Conservation (phyloP, 2,113 vertebrate species). For the Cebus imitator region DNA sequence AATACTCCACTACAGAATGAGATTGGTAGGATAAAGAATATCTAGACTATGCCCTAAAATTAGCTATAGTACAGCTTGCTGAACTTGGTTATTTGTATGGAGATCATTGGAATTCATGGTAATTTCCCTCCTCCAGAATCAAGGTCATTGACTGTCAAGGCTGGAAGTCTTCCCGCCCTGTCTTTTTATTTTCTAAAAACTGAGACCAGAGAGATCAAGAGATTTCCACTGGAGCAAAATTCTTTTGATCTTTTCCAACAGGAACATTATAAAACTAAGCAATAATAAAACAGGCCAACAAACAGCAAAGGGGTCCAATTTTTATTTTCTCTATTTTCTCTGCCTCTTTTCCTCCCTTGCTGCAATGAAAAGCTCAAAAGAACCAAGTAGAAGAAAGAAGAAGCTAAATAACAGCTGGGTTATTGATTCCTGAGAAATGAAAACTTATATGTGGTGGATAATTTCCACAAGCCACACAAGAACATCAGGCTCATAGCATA, state of each 20-base stretch:
- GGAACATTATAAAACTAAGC: constrained; percentile 41
- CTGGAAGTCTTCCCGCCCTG: neutral
- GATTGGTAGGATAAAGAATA: neutral
- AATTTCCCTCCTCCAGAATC: neutral
- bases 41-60: neutral
- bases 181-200: constrained; percentile 14
- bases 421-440: constrained; percentile 22
- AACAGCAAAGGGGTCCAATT: neutral
- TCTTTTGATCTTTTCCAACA: constrained; percentile 35
- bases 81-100: neutral
- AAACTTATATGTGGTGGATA: neutral
- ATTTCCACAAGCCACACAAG: neutral
- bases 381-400: neutral
- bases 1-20: neutral
- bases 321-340: neutral
- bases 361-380: neutral
- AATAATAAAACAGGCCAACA: neutral
- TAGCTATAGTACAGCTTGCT: neutral
- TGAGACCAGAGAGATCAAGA: neutral
- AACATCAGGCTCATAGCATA: neutral
- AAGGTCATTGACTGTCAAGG: neutral
- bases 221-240: neutral
- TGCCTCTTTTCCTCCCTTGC: neutral
- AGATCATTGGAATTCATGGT: neutral
- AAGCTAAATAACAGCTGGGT: neutral